Evolutionary conservation across 2,113 vertebrate genomes (phyloP).

Genomic region (Balaenoptera acutorostrata): DNA sequence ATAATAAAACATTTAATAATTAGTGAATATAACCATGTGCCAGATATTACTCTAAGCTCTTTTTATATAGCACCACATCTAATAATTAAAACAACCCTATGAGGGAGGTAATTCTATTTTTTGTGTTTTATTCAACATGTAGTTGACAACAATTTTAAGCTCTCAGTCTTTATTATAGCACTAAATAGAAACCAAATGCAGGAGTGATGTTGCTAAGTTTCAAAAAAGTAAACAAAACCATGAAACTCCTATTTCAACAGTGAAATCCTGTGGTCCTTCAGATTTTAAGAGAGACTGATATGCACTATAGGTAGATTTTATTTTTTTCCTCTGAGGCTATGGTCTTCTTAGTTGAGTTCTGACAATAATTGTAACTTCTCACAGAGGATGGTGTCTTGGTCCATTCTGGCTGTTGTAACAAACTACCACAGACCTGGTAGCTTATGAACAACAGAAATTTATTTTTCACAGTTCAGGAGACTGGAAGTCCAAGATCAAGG

Average conservation of each 20-base stretch:
- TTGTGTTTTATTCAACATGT: neutral
- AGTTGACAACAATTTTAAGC: neutral
- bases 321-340: neutral
- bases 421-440: neutral
- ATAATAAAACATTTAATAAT: neutral
- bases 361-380: neutral
- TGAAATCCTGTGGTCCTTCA: neutral
- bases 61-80: neutral
- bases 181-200: neutral
- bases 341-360: neutral
- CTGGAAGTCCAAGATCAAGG: neutral
- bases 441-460: neutral
- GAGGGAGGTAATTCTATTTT: neutral
- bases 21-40: neutral
- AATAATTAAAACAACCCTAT: neutral
- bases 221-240: neutral
- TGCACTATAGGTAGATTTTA: neutral
- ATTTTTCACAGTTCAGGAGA: neutral
- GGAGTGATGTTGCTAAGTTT: neutral
- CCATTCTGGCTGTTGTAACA: neutral
- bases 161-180: neutral
- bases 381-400: neutral
- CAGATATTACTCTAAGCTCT: neutral
- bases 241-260: neutral
- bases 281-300: neutral